A percentile compares a stretch with the other conserved stretches of the same genome.
phyloP scores from a whole-genome alignment of 2,113 vertebrate species.

The Ceyx melanurus region DNA sequence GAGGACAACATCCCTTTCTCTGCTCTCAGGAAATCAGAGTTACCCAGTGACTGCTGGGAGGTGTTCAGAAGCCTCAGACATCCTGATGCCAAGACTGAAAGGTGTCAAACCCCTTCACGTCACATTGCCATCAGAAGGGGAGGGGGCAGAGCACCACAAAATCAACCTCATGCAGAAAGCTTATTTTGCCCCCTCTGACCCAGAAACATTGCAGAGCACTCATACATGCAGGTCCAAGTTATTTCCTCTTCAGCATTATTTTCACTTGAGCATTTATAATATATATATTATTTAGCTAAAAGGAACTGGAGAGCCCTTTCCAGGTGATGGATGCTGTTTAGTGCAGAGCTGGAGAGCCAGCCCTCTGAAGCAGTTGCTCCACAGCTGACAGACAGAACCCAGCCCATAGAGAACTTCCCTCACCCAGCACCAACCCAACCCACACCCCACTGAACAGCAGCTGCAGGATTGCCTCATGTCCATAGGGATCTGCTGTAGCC shows the following conservation, averaged over 20 bases:
- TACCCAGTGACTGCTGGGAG: background rate
- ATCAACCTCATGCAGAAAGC: background rate
- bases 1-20: slow-evolving; percentile 1
- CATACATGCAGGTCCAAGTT: background rate
- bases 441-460: background rate
- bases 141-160: background rate
- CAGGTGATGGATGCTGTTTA: background rate
- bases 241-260: background rate
- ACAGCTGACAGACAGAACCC: background rate
- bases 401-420: background rate
- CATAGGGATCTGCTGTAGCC: background rate
- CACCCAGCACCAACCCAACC: background rate
- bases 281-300: background rate
- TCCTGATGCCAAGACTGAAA: slow-evolving; percentile 11
- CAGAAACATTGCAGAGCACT: slow-evolving; percentile 2
- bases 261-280: background rate
- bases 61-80: background rate
- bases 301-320: background rate
- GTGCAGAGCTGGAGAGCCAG: background rate
- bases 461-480: background rate
- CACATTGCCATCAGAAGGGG: background rate
- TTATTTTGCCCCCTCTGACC: slow-evolving; percentile 26
- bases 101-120: slow-evolving; percentile 33
- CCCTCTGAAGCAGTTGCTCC: background rate
- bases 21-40: slow-evolving; percentile 48